Base-by-base conservation (phyloP, 2,797 vertebrate genomes). In the Pseudochirops corinnae region DNA sequence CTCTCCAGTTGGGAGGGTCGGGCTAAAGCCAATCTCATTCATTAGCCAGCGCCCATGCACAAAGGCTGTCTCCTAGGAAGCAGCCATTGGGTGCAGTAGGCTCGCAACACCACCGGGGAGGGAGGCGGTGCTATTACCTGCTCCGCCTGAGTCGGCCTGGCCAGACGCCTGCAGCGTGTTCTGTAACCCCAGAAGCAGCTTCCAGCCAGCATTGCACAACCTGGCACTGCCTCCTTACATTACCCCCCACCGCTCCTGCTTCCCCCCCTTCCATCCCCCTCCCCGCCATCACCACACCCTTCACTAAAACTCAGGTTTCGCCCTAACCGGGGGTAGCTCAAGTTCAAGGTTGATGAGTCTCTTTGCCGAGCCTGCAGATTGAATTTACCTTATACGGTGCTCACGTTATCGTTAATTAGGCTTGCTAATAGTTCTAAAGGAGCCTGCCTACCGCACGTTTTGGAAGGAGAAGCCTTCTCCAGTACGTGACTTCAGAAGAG, bases 121-220 rank as follows among this genome's bases (percentile, higher is more conserved):
- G 56, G 24, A 90, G 93, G 87, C 9, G 50, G 26, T 91, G 52
- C 74, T 92, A 92, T 67, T 92, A 96, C 97, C 92, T 96, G 94
- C 82, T 96, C 55, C 12, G 94, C 93, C 46, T 1, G 91, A 29
- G 52, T 62, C 53, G 60, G 46, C 91, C 52, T 90, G 90, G 58
- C 95, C 11, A 10, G 57, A 74, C 55, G n/a, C 26, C 26, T 52
- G 74, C 82, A 18, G 28, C 31, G 26, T 3, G 12, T 91, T 96
- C 94, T 46, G 24, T 50, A 46, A 90, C 74, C 91, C 90, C 55
- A 53, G 90, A 55, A 60, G 87, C 39, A 55, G 62, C 87, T 91
- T 56, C 46, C n/a, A n/a, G 82, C 56, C 33, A 62, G 94, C 46
- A 14, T 87, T 55, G 92, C 62, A 91, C 90, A 93, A 57, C 92